Evolutionary conservation across 2,113 vertebrate genomes (phyloP).

Genomic region (Eleginops maclovinus): DNA sequence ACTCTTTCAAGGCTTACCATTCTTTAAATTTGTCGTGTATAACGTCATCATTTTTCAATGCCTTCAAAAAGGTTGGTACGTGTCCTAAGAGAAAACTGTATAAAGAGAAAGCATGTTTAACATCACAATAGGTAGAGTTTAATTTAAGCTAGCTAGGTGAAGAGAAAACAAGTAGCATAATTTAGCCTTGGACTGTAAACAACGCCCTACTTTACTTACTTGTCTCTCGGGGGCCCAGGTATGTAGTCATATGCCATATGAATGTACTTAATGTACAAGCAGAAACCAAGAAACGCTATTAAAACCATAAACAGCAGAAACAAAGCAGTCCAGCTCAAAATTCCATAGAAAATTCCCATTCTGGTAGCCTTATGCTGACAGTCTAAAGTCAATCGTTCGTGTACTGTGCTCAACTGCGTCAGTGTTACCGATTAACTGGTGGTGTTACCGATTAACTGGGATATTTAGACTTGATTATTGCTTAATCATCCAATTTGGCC

Average conservation of each 20-base stretch:
- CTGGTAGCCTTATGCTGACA: accelerated
- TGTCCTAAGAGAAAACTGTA: constrained; percentile 77
- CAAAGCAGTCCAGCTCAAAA: not conserved
- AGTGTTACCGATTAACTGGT: too few species aligned
- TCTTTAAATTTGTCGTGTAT: constrained; percentile 57
- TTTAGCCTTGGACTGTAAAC: not conserved
- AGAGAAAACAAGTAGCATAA: not conserved
- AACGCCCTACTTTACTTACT: not conserved
- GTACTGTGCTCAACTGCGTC: too few species aligned
- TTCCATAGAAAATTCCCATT: constrained; percentile 14
- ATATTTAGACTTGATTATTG: too few species aligned
- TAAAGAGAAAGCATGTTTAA: not conserved
- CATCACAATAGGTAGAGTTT: not conserved
- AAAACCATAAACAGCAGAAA: constrained; percentile 16
- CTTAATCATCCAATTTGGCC: too few species aligned
- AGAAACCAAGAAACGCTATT: constrained; percentile 34
- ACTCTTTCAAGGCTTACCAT: constrained; percentile 60
- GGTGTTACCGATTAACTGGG: too few species aligned
- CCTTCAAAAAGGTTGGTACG: accelerated
- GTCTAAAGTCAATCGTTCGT: not conserved
- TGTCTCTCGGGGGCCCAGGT: constrained; percentile 67
- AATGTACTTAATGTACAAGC: constrained; percentile 41
- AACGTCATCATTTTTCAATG: not conserved
- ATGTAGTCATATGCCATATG: constrained; percentile 68
- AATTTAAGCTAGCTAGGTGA: not conserved